These are phyloP conservation scores for Amphilophus citrinellus DNA, from an alignment of 2,113 vertebrate genomes.

Conservation along the genomic window DNA sequence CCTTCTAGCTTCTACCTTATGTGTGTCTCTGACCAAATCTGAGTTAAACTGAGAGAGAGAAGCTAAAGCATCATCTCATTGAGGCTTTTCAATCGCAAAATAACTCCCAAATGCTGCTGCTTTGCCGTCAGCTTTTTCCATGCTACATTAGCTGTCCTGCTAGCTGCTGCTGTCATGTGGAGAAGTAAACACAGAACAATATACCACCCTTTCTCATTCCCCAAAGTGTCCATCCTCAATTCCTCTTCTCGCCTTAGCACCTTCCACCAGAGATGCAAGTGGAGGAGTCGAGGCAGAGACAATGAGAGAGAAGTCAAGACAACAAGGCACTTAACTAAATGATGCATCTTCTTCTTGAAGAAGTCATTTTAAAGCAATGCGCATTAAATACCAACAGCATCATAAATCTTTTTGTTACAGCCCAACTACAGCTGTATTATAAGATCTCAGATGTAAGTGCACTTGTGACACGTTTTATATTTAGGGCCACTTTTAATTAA, in stretches of 20 bases:
- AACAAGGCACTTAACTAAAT: slow-evolving; percentile 1
- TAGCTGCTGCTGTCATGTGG: not conserved
- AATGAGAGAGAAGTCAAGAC: not conserved
- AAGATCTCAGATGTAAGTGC: not conserved
- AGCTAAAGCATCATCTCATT: not conserved
- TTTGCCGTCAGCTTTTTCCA: not conserved
- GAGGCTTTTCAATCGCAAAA: not conserved
- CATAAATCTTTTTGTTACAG: not conserved
- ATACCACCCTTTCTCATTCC: not conserved
- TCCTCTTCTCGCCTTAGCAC: not conserved
- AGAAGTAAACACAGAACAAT: slow-evolving; percentile 6
- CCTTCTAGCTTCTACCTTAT: not conserved
- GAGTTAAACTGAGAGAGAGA: not conserved
- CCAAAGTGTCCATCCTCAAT: not conserved
- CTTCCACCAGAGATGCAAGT: not conserved
- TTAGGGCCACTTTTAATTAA: not conserved
- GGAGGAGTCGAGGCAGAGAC: not conserved
- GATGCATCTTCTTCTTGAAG: not conserved
- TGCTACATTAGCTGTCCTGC: not conserved
- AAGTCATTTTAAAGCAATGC: not conserved
- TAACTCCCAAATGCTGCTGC: not conserved
- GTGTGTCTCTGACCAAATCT: not conserved
- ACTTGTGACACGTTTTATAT: not conserved
- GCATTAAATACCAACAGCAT: not conserved
- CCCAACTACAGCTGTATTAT: not conserved